A percentile compares a stretch with the other conserved stretches of the same genome.
Evolutionary conservation across 2,797 vertebrate genomes (phyloP).

Genomic region (Oreochromis grahami): DNA sequence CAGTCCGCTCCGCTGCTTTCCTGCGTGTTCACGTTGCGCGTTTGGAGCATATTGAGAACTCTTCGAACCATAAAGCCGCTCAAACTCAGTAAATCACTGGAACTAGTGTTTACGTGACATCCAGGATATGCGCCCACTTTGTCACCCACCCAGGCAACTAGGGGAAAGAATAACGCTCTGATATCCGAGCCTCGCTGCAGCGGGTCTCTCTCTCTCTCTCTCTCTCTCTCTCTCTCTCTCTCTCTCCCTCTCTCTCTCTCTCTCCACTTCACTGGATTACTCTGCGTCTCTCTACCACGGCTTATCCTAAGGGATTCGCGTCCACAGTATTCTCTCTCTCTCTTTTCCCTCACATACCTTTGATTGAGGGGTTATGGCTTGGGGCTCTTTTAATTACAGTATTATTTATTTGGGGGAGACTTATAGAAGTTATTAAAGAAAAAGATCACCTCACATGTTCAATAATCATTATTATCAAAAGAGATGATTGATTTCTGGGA

Average conservation of each 20-base stretch:
- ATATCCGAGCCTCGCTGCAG: conserved; percentile 16
- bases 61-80: not conserved
- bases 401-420: conserved; percentile 20
- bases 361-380: conserved; percentile 53
- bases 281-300: conserved; percentile 1
- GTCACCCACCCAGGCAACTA: not conserved
- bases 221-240: conserved; percentile 6
- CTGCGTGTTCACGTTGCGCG: conserved; percentile 24
- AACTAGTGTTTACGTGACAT: conserved; percentile 2
- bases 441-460: not conserved
- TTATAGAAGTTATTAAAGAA: not conserved
- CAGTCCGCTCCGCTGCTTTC: conserved; percentile 12
- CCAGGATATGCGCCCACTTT: conserved; percentile 1
- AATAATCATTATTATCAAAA: not conserved
- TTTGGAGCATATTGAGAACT: not conserved
- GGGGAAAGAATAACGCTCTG: conserved; percentile 20
- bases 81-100: not conserved
- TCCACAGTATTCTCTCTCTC: not conserved
- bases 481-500: not conserved
- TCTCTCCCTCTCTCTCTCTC: not conserved
- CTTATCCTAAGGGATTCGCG: conserved; percentile 4
- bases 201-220: conserved; percentile 2
- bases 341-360: not conserved
- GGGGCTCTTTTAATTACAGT: conserved; percentile 47
- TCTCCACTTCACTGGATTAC: conserved; percentile 37